Conservation (phyloP, 2,113 vertebrate species). For the Smithornis capensis region DNA sequence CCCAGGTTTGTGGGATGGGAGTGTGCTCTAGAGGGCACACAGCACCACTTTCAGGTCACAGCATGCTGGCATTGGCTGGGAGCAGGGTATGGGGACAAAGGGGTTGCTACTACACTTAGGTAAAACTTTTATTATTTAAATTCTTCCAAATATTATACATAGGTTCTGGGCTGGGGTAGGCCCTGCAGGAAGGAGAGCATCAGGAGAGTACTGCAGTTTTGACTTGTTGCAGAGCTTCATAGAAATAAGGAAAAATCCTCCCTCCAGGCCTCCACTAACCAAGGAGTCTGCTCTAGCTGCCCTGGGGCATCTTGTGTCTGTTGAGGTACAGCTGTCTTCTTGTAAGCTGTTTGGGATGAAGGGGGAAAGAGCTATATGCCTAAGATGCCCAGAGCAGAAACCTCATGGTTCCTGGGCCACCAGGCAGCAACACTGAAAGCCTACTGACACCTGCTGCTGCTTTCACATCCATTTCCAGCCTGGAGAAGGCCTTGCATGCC, state of each 20-base stretch:
- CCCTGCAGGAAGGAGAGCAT: not conserved
- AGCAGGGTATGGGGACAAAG: fast-evolving
- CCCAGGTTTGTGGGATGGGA: fast-evolving
- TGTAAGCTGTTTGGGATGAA: not conserved
- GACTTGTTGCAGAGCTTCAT: not conserved
- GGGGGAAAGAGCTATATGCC: fast-evolving
- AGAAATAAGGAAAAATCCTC: not conserved
- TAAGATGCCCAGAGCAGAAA: not conserved
- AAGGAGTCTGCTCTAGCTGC: not conserved
- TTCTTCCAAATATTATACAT: not conserved
- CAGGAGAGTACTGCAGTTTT: not conserved
- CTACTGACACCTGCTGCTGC: not conserved
- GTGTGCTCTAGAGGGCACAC: not conserved
- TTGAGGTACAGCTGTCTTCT: no score
- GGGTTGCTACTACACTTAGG: not conserved
- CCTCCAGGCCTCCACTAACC: fast-evolving
- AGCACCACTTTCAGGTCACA: no score
- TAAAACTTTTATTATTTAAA: not conserved
- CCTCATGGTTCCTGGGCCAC: not conserved
- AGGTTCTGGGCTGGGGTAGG: not conserved
- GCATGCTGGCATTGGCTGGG: fast-evolving
- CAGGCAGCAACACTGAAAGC: not conserved
- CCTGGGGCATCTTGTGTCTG: not conserved
- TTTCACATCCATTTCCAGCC: not conserved
- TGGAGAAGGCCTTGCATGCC: not conserved